phyloP scores from a whole-genome alignment of 2,797 vertebrate species.

The Pantherophis vulpinus region DNA sequence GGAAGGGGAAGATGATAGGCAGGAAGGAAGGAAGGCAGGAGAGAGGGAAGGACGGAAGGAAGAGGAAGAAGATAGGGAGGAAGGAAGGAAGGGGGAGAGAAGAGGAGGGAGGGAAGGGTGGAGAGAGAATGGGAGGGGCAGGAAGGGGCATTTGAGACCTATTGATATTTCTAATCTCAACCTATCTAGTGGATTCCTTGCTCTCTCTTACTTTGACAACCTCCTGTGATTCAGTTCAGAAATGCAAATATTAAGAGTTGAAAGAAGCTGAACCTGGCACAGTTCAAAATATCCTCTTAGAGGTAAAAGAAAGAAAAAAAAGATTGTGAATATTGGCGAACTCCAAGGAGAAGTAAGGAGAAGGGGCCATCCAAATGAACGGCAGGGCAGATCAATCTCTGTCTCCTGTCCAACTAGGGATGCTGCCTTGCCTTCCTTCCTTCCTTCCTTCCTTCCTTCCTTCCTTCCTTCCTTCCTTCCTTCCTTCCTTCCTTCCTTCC shows the following conservation, averaged over 20 bases:
- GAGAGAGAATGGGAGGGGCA: no score
- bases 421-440: no score
- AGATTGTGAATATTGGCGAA: neutral
- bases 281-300: neutral
- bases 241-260: neutral
- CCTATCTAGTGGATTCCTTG: neutral
- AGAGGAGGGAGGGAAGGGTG: no score
- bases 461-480: no score
- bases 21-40: no score
- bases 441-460: no score
- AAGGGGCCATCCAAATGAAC: neutral
- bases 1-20: no score
- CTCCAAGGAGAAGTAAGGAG: neutral
- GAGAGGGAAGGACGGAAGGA: no score
- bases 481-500: no score
- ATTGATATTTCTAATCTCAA: neutral
- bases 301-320: neutral
- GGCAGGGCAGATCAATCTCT: neutral
- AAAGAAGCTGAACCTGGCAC: neutral
- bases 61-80: no score
- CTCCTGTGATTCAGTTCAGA: neutral
- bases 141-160: neutral
- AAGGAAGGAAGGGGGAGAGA: no score
- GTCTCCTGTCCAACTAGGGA: neutral
- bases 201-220: neutral